Conservation (phyloP, 2,888 invertebrate species). For the Chloromyia formosa region DNA sequence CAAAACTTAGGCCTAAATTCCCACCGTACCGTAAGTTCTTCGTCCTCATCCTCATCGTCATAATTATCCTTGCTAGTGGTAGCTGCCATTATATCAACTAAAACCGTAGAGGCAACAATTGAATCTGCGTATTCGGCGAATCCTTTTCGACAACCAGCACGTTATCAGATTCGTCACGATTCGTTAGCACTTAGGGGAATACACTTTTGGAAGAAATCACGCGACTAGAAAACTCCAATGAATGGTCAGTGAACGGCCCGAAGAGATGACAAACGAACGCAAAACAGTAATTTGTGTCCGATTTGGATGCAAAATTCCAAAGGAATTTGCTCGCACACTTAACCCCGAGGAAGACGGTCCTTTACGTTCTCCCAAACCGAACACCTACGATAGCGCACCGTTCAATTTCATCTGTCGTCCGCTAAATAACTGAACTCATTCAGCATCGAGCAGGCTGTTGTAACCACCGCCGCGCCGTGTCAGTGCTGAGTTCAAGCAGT, state of each 20-base stretch:
- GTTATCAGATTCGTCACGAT: slow-evolving; percentile 3
- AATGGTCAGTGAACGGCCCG: slow-evolving; percentile 11
- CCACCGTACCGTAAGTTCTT: slow-evolving; percentile 44
- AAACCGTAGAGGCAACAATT: neutral
- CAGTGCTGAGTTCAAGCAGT: neutral
- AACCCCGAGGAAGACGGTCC: slow-evolving; percentile 6
- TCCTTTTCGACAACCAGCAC: too few relatives aligned
- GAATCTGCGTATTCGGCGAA: too few relatives aligned
- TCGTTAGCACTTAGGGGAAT: slow-evolving; percentile 1
- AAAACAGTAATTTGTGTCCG: neutral
- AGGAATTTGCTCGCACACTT: neutral
- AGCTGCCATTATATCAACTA: slow-evolving; percentile 30
- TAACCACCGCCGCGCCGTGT: neutral
- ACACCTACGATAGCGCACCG: slow-evolving; percentile 14
- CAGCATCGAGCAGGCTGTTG: slow-evolving; percentile 9
- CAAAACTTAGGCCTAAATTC: slow-evolving; percentile 15
- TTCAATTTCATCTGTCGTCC: slow-evolving; percentile 33
- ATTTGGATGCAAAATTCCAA: neutral
- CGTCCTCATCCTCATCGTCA: slow-evolving; percentile 45
- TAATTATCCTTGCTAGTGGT: slow-evolving; percentile 38
- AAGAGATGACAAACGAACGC: neutral
- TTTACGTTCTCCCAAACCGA: slow-evolving; percentile 8
- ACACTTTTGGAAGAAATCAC: slow-evolving; percentile 8
- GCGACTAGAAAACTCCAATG: neutral
- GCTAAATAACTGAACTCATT: slow-evolving; percentile 38